Base-by-base conservation (phyloP, 2,797 vertebrate genomes). In the Molossus alvarezi region DNA sequence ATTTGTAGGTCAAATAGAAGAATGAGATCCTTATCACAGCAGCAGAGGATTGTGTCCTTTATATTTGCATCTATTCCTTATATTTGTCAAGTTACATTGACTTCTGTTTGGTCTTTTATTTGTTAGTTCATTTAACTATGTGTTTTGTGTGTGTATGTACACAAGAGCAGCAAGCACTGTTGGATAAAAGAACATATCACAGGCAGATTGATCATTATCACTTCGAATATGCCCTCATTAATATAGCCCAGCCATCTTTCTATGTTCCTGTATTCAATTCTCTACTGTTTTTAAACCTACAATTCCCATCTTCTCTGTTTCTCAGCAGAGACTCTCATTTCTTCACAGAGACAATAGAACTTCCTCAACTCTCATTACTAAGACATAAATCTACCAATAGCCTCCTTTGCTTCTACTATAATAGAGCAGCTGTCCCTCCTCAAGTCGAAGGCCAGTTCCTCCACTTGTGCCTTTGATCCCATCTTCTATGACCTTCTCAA, bases 141-240 rank as follows among this genome's bases (percentile, higher is more conserved):
- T 95, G 80, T 81, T 90, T 94, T 76, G 55, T 88, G 7, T 90
- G 14, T 96, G 51, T 96, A 53, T 81, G 4, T 85, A 71, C 27
- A 77, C 51, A 95, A 90, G n/a, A 92, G 41, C 77, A 92, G 17
- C 71, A 85, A 89, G n/a, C 20, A 51, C 45, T 85, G 23, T 75
- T 83, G 29, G 67, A 83, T 85, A 55, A 88, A 60, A 95, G 51
- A 79, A 87, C 33, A 27, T 80, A 21, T 80, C 62, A 45, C 14
- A 73, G 60, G 27, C 79, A 67, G 64, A 55, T 17, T 81, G 33
- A 65, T 57, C 55, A 60, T 85, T 48, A 51, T 18, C 5, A 41
- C 37, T 91, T 96, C 45, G 95, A 5, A 58, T 53, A 86, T 41
- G 67, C 83, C 55, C 88, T 95, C 37, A 53, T 2, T 33, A 55